Evolutionary conservation across 2,797 vertebrate genomes (phyloP).

Genomic region (Gallinago stenura): DNA sequence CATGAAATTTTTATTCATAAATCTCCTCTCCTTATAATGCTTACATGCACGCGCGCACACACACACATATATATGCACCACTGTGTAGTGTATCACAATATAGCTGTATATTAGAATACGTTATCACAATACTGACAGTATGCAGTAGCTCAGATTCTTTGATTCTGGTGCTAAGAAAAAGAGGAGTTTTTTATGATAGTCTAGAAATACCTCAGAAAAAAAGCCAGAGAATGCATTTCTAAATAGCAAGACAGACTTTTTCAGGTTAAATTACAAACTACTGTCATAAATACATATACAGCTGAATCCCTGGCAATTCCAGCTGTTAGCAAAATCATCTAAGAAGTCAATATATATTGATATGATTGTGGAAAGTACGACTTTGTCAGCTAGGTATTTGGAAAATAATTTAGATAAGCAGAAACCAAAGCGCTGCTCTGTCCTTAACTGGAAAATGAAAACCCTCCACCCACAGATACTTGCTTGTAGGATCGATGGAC

Average conservation of each 20-base stretch:
- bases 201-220: neutral
- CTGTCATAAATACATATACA: conserved; percentile 6
- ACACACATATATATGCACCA: no score
- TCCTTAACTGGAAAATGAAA: conserved; percentile 31
- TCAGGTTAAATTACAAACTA: conserved; percentile 16
- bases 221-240: conserved; percentile 2
- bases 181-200: neutral
- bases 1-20: neutral
- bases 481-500: neutral
- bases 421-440: neutral
- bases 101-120: neutral
- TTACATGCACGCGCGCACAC: fast-evolving
- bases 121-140: neutral
- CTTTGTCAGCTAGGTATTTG: neutral
- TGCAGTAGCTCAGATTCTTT: neutral
- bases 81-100: neutral
- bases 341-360: conserved; percentile 52
- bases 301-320: conserved; percentile 7
- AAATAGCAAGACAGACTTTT: neutral
- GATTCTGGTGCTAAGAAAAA: neutral
- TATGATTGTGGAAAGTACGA: conserved; percentile 34
- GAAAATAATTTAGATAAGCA: conserved; percentile 52
- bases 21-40: neutral
- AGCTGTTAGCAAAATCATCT: conserved; percentile 28
- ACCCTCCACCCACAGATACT: neutral